phyloP scores from a whole-genome alignment of 2,888 invertebrate species.

The Eremobia ochroleuca region DNA sequence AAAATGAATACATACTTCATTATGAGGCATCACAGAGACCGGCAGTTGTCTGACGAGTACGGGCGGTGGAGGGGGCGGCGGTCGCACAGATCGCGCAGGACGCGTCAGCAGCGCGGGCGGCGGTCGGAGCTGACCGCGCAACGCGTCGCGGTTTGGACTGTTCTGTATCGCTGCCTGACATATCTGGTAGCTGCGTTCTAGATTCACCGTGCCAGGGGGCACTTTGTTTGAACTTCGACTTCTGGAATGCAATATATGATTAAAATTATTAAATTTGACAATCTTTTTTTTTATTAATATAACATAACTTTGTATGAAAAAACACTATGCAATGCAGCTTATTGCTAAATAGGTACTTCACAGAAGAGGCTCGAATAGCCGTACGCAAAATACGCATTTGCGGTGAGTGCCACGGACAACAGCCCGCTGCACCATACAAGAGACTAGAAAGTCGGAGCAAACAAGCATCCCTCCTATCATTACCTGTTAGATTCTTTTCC shows the following conservation, averaged over 20 bases:
- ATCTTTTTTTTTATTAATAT: neutral
- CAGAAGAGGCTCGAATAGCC: neutral
- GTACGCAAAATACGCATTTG: neutral
- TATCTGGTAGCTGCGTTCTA: conserved; percentile 98
- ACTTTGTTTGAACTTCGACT: conserved; percentile 93
- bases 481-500: conserved; percentile 87
- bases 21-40: conserved; percentile 90
- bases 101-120: conserved; percentile 94
- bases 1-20: conserved; percentile 76
- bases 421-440: neutral
- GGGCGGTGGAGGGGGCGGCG: conserved; percentile 87
- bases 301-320: neutral
- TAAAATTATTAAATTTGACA: neutral
- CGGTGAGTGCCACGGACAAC: neutral
- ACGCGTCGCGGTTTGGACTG: conserved; percentile 97
- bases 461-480: neutral
- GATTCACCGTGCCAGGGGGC: conserved; percentile 97
- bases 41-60: conserved; percentile 92
- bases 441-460: neutral
- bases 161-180: conserved; percentile 98
- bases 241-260: conserved; percentile 73
- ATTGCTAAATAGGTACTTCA: neutral
- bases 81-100: conserved; percentile 80
- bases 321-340: neutral
- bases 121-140: conserved; percentile 96